Base-by-base conservation (phyloP, 2,888 invertebrate species). In the Agrotis clavis region DNA sequence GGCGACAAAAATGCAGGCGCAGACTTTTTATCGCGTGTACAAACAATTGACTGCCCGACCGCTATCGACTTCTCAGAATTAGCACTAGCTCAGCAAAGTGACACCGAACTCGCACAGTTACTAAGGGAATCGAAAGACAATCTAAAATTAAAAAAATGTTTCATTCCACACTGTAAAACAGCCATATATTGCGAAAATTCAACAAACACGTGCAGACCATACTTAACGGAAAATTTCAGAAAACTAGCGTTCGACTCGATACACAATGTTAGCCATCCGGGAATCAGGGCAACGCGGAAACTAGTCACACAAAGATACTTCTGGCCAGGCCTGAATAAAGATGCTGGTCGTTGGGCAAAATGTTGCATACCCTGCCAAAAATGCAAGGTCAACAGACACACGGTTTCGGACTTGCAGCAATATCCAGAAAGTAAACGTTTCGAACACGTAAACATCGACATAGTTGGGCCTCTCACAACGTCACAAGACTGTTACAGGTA, bases 41-140 rank as follows among this genome's bases (percentile, higher is more conserved):
- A 61, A 61, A 61, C 47, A 18, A 61, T 61, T 21, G 21, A 61
- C 4, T 61, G 47, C 11, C 60, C 60, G 4, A 47, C 21, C 13
- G 21, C 18, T 18, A 1, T 61, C 5, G 60, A 18, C 25, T 61
- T 16, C 60, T 4, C 60, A 4, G 60, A 47, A 61, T 16, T 61
- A 61, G 60, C 47, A 21, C 9, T 18, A 61, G 47, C 47, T 6
- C 61, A 61, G 21, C 21, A 45, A 35, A 11, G 11, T 21, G 21
- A 25, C 21, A 16, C 47, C 14, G 21, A 25, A 48, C 48, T 18
- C 0, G 48, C 48, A 18, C 48, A 25, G 25, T 25, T 25, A 25
- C 25, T 25, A 25, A 25, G 25, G 25, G 25, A 25, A 25, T 25
- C 25, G 25, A 25, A 25, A 25, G 25, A 25, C 25, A 25, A 25